Evolutionary conservation across 2,888 invertebrate species (phyloP).

Genomic region (Drosophila differens): DNA sequence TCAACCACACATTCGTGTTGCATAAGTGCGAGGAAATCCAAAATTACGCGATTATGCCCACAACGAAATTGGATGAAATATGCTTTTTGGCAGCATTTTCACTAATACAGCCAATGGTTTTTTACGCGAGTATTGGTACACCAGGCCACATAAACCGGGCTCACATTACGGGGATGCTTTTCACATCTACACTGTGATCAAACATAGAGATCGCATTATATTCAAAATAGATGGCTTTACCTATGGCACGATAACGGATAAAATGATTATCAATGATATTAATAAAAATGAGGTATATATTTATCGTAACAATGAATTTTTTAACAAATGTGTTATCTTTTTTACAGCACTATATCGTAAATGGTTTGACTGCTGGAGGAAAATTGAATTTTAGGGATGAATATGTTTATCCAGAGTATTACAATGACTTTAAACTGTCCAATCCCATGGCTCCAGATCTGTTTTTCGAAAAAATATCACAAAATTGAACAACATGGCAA

Average conservation of each 20-base stretch:
- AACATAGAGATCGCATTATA: slow-evolving; percentile 38
- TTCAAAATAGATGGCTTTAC: slow-evolving; percentile 36
- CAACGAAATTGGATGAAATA: slow-evolving; percentile 22
- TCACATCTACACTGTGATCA: slow-evolving; percentile 48
- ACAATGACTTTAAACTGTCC: accelerated
- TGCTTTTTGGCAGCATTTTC: slow-evolving; percentile 25
- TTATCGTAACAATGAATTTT: not conserved
- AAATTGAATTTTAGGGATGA: slow-evolving; percentile 15
- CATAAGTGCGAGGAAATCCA: slow-evolving; percentile 38
- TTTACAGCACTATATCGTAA: slow-evolving; percentile 27
- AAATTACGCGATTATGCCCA: not conserved
- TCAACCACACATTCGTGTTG: slow-evolving; percentile 22
- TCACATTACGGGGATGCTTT: slow-evolving; percentile 31
- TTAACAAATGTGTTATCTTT: not conserved
- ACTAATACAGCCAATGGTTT: accelerated
- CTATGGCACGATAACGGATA: slow-evolving; percentile 27
- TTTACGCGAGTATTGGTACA: not conserved
- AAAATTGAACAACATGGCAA: not conserved
- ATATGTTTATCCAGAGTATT: not conserved
- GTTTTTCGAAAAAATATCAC: not conserved
- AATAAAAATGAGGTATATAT: slow-evolving; percentile 16
- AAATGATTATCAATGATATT: slow-evolving; percentile 1
- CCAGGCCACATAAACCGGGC: not conserved
- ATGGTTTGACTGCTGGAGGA: slow-evolving; percentile 43
- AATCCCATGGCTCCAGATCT: not conserved